Base-by-base conservation (phyloP, 2,113 vertebrate species). In the Aegotheles bennettii region DNA sequence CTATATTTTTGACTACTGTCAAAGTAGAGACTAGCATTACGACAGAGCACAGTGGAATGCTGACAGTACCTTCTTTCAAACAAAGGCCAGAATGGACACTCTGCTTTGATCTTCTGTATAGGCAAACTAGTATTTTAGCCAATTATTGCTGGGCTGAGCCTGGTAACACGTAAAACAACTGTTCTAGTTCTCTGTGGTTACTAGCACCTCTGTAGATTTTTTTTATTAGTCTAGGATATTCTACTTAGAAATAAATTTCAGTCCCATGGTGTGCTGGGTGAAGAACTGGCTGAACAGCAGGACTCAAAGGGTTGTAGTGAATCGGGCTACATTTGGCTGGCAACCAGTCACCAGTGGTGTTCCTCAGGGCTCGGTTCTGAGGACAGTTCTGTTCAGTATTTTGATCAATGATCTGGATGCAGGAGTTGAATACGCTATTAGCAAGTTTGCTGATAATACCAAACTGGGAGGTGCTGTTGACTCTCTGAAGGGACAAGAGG, bases 291-390 rank as follows among this genome's bases (percentile, higher is more conserved):
- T 6, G 6, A 79, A 35, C 1, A 1, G 16, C 35, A 47, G 42
- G 19, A 19, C 35, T 79, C 29, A 64, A 56, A 71, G 13, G 7
- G 5, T 31, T 56, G 40, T 70, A n/a, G 29, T 43, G 38, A 64
- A 38, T 13, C 28, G 9, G 21, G 13, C n/a, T 67, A 33, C 45
- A 59, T 57, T 17, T 67, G 43, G 17, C 43, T 89, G 28, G 25
- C 2, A 4, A 73, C 25, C 2, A 3, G 15, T 68, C 33, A 53
- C 19, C 16, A 60, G 45, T 0, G 0, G 19, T n/a, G 29, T 26
- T 79, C 24, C 6, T 38, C 23, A 45, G 43, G 74, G 23, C 16
- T 77, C 25, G 28, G 6, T 56, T 6, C 8, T 28, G 36, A 23
- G 7, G 21, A 24, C 13, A 35, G 11, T 53, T 79, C 51, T 47